A percentile compares a stretch with the other conserved stretches of the same genome.
Conservation (phyloP, 2,113 vertebrate genomes). For the Tetrao urogallus region DNA sequence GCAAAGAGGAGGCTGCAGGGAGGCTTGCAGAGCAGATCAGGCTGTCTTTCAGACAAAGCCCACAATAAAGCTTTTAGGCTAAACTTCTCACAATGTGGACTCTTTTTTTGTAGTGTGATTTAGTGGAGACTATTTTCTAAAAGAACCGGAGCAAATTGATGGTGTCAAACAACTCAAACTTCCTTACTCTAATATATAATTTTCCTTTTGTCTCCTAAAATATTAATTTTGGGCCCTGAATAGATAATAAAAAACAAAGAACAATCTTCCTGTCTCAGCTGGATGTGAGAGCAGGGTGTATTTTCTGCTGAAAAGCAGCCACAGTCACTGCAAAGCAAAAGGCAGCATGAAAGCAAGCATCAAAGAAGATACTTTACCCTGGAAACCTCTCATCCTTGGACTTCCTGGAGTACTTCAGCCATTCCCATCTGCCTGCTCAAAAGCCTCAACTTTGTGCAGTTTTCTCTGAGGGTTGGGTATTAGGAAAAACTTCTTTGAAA, state of each 20-base stretch:
- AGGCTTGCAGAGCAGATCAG: fast-evolving
- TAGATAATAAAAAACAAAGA: not conserved
- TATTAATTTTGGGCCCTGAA: not conserved
- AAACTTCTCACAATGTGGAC: not conserved
- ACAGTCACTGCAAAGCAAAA: not conserved
- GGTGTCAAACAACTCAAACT: not conserved
- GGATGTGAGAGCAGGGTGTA: not conserved
- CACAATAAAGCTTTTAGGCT: not conserved
- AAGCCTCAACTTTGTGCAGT: not conserved
- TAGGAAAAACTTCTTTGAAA: no score
- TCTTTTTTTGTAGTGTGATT: not conserved
- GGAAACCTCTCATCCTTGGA: not conserved
- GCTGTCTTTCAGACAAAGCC: not conserved
- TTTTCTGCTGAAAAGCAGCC: not conserved
- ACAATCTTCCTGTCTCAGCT: not conserved
- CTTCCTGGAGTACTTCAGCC: not conserved
- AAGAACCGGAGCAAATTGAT: not conserved
- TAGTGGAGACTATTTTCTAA: not conserved
- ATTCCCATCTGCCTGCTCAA: not conserved
- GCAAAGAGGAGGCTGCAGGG: not conserved
- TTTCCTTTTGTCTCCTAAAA: not conserved
- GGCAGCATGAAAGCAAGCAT: not conserved
- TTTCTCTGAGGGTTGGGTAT: not conserved
- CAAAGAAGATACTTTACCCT: not conserved
- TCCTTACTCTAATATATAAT: not conserved